phyloP scores from a whole-genome alignment of 1,140 invertebrate genomes.

The Centruroides sculpturatus region DNA sequence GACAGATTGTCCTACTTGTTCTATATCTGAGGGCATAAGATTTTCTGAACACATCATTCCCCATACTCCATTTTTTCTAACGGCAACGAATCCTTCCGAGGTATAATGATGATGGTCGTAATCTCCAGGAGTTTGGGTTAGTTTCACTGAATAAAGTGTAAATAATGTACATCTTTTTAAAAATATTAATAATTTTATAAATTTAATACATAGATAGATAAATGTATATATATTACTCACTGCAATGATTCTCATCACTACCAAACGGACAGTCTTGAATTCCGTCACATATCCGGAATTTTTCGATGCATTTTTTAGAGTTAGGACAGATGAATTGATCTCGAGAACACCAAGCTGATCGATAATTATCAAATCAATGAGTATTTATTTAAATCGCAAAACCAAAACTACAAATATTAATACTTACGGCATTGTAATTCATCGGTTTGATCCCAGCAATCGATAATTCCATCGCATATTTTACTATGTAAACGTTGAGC shows the following conservation, averaged over 20 bases:
- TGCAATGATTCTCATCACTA: slow-evolving; percentile 9
- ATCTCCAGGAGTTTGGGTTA: neutral
- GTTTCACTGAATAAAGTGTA: slow-evolving; percentile 6
- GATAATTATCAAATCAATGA: too few relatives aligned
- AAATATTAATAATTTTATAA: too few relatives aligned
- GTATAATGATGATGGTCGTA: slow-evolving; percentile 5
- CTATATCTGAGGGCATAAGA: slow-evolving; percentile 35
- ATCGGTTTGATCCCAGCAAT: slow-evolving; percentile 66
- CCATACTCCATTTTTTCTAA: slow-evolving; percentile 58
- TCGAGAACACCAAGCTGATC: slow-evolving; percentile 52
- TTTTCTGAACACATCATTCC: slow-evolving; percentile 54
- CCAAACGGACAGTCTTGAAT: slow-evolving; percentile 5
- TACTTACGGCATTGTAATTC: slow-evolving; percentile 54
- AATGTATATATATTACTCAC: neutral
- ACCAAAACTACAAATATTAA: too few relatives aligned
- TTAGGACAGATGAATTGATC: slow-evolving; percentile 55
- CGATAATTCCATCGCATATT: slow-evolving; percentile 59
- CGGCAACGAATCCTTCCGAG: slow-evolving; percentile 47
- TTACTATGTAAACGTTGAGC: slow-evolving; percentile 51
- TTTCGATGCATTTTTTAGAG: slow-evolving; percentile 49
- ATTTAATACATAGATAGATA: too few relatives aligned
- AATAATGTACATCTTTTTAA: neutral
- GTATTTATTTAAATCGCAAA: too few relatives aligned
- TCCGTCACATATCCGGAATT: slow-evolving; percentile 32
- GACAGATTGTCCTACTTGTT: slow-evolving; percentile 55